A percentile compares a stretch with the other conserved stretches of the same genome.
Evolutionary conservation across 2,888 invertebrate genomes (phyloP).

Genomic region (Sclerodermus sp.): DNA sequence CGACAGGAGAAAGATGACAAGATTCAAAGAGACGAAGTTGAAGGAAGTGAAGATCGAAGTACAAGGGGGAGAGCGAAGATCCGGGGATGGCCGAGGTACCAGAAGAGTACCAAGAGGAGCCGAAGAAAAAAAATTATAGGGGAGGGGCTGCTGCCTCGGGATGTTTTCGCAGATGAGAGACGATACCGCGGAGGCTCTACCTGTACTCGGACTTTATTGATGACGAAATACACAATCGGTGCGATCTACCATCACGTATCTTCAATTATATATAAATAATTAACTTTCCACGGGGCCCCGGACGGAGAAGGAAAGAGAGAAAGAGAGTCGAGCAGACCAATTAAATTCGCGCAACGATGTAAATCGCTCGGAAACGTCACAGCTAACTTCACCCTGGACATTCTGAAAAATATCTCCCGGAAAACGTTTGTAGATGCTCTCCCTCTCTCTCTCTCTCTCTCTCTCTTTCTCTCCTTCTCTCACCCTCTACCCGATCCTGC

Average conservation of each 20-base stretch:
- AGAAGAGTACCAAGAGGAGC: background rate
- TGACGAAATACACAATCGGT: slow-evolving; percentile 41
- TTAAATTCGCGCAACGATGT: slow-evolving; percentile 26
- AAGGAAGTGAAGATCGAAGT: background rate
- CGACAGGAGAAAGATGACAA: no score
- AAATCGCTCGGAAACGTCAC: slow-evolving; percentile 21
- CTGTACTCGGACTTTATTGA: slow-evolving; percentile 36
- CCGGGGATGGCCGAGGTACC: background rate
- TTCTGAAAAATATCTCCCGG: no score
- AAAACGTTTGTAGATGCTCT: background rate
- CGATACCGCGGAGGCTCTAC: slow-evolving; percentile 32
- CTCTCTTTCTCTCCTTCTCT: no score
- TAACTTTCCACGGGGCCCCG: slow-evolving; percentile 24
- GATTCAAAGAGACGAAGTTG: no score
- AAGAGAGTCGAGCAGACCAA: slow-evolving; percentile 21
- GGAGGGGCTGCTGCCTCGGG: slow-evolving; percentile 14
- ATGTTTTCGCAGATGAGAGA: slow-evolving; percentile 38
- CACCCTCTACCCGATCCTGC: slow-evolving; percentile 10
- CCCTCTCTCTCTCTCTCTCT: no score
- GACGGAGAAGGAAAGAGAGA: slow-evolving; percentile 19
- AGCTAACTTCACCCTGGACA: no score
- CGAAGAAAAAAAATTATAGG: background rate
- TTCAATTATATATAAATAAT: slow-evolving; percentile 43
- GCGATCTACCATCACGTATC: slow-evolving; percentile 33
- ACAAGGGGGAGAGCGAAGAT: background rate